Evolutionary conservation across 2,888 invertebrate species (phyloP).

Genomic region (Drosophila cracens): DNA sequence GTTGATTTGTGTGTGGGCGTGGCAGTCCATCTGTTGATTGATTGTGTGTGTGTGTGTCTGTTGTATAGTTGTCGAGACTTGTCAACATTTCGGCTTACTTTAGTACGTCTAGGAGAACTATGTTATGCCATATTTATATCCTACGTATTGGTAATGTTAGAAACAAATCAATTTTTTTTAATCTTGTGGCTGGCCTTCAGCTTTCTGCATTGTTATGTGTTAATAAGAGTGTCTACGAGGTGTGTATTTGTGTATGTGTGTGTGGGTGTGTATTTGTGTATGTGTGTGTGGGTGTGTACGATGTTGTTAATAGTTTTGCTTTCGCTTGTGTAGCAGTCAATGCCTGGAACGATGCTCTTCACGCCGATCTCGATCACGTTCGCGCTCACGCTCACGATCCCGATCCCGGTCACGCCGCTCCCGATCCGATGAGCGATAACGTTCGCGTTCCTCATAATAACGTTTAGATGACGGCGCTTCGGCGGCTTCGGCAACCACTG

Average conservation of each 20-base stretch:
- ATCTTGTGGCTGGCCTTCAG: constrained; percentile 58
- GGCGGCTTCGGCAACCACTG: constrained; percentile 84
- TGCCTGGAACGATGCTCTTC: constrained; percentile 91
- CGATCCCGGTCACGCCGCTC: constrained; percentile 88
- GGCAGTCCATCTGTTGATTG: constrained; percentile 52
- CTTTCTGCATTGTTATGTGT: constrained; percentile 60
- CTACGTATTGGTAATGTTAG: constrained; percentile 80
- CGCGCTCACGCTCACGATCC: constrained; percentile 89
- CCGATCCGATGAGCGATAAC: constrained; percentile 90
- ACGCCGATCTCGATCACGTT: constrained; percentile 88
- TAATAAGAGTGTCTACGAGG: constrained; percentile 64
- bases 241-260: constrained; percentile 49
- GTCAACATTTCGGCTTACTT: constrained; percentile 74
- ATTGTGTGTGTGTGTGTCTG: neutral
- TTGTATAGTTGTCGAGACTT: constrained; percentile 38
- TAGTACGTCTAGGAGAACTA: constrained; percentile 79
- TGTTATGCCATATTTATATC: constrained; percentile 78
- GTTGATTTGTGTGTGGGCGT: constrained; percentile 34
- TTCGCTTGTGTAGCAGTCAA: constrained; percentile 81
- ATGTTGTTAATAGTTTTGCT: constrained; percentile 46
- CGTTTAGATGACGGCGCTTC: constrained; percentile 85
- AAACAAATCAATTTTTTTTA: constrained; percentile 73
- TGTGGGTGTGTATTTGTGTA: constrained; percentile 48
- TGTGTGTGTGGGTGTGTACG: constrained; percentile 49
- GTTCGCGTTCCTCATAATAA: constrained; percentile 95